Evolutionary conservation across 2,113 vertebrate species (phyloP), one percentile per base, ranked within the genome.

Genomic region (Cygnus buccinator): DNA sequence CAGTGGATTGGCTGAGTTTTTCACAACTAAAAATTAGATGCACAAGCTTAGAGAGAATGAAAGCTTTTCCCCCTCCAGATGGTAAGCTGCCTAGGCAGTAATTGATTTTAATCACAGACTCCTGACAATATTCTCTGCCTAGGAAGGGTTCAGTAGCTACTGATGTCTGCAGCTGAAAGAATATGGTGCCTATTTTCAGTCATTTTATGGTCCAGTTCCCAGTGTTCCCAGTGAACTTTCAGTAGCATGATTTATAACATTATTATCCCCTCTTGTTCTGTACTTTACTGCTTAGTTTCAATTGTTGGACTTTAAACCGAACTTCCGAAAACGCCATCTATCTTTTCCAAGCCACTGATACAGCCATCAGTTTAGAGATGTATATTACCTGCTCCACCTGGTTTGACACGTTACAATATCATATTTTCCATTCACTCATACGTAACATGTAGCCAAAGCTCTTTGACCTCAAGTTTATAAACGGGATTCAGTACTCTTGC

Each of bases 381-480:
- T 48, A 57, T 66, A 70, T 65, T 78, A 61, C 75, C 73, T 81
- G 95, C 84, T 65, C 37, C 46, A 37, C 41, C 66, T 23, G 74
- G 65, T 41, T 57, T 61, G 70, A 72, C 59, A 71, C 37, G 66
- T 76, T 92, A 75, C 25, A 89, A n/a, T 73, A 59, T 74, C 71
- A 52, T 65, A 61, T 85, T 87, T 76, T 71, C 72, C 66, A 68
- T 62, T 92, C 31, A 21, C 17, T 93, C 78, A 65, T 43, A 25
- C 5, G 6, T 67, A 84, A 94, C 48, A 57, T 18, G 7, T 46
- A 89, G 84, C 50, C 58, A 92, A 96, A 89, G n/a, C 87, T 95
- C 93, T 74, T n/a, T 76, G 94, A 94, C 71, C 78, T 96, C 86
- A 89, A 31, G 86, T 94, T 96, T 94, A 95, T 79, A 88, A 94